These are phyloP conservation scores for Agelas oroides DNA, from an alignment of 37 sponge, comb jelly and placozoan species.

Conservation along the genomic window DNA sequence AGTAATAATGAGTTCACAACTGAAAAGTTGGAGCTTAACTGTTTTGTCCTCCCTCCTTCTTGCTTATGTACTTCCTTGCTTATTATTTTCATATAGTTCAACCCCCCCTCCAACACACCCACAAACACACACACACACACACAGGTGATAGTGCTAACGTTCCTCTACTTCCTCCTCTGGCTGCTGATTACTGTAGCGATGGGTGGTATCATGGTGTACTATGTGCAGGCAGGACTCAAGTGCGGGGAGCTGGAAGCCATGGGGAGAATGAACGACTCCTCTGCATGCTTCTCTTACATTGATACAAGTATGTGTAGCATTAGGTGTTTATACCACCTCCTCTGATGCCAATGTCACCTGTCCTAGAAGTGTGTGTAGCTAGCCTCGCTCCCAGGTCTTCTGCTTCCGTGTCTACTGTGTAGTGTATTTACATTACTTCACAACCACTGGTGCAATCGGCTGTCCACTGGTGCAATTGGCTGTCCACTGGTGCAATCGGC, in stretches of 20 bases:
- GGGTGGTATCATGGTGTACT: slow-evolving; percentile 37
- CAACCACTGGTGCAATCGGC: too few relatives aligned
- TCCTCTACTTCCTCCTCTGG: slow-evolving; percentile 52
- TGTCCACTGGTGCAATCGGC: too few relatives aligned
- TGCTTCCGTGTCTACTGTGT: too few relatives aligned
- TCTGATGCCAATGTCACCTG: too few relatives aligned
- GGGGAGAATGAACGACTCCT: background rate
- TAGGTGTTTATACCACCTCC: too few relatives aligned
- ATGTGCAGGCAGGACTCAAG: slow-evolving; percentile 22
- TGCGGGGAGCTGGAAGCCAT: slow-evolving; percentile 14
- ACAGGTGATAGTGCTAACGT: slow-evolving; percentile 27
- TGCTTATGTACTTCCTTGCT: too few relatives aligned
- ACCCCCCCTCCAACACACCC: background rate
- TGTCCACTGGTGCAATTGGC: too few relatives aligned
- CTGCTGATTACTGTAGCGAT: slow-evolving; percentile 37
- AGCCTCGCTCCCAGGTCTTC: too few relatives aligned
- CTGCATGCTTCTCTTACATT: slow-evolving; percentile 39
- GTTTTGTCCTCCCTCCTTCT: too few relatives aligned
- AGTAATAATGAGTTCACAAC: too few relatives aligned
- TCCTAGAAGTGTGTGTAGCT: background rate
- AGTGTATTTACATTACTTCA: too few relatives aligned
- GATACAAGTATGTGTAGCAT: slow-evolving; percentile 12
- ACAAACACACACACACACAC: background rate
- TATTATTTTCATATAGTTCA: background rate
- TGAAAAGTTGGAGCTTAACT: too few relatives aligned